phyloP scores from a whole-genome alignment of 1,140 invertebrate genomes.

The Amyelois transitella region DNA sequence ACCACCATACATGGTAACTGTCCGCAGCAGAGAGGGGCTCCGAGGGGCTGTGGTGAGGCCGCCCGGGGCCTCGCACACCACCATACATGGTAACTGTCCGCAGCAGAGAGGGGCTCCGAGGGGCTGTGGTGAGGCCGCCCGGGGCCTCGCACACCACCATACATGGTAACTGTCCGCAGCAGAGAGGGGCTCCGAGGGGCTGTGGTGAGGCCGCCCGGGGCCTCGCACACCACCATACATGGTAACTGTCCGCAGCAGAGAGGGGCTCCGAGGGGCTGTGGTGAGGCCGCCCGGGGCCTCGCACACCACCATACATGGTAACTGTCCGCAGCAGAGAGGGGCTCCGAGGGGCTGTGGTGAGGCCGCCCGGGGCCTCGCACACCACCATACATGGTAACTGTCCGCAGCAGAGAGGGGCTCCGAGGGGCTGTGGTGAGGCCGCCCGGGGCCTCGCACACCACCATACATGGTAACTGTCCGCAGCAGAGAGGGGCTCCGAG shows the following conservation, averaged over 20 bases:
- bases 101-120: not conserved
- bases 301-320: not conserved
- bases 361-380: not conserved
- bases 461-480: too few relatives aligned
- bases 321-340: not conserved
- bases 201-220: too few relatives aligned
- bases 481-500: too few relatives aligned
- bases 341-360: not conserved
- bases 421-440: not conserved
- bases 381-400: too few relatives aligned
- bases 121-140: not conserved
- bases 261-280: not conserved
- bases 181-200: too few relatives aligned
- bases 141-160: not conserved
- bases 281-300: not conserved
- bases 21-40: not conserved
- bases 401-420: too few relatives aligned
- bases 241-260: not conserved
- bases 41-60: not conserved
- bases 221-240: not conserved
- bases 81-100: slow-evolving; percentile 2
- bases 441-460: not conserved
- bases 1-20: not conserved
- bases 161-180: too few relatives aligned
- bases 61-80: not conserved